Evolutionary conservation across 2,888 invertebrate species (phyloP), one percentile per base, ranked within the genome.

Genomic region (Thumatha senex): DNA sequence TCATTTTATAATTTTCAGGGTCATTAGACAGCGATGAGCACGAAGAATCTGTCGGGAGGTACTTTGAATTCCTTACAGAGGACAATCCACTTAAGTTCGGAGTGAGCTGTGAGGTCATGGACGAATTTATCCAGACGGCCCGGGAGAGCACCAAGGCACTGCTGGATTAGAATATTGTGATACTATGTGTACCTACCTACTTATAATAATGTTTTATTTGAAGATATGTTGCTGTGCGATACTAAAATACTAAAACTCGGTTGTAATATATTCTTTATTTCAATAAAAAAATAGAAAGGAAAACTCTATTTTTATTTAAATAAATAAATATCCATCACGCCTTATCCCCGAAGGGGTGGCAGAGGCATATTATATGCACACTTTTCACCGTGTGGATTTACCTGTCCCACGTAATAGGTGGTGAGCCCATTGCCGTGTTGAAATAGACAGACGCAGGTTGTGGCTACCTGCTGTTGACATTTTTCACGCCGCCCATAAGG

Each of bases 21-120:
- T 90, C 90, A 1, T 76, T 86, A 40, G 86, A 87, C 51, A 80
- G 69, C 18, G 78, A 76, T 0, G 89, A 89, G 43, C 85, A 86
- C 31, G 88, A 89, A 40, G 91, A 90, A 48, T 80, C 87, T 0
- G 84, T 90, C 0, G 83, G 85, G 0, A 75, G 64, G 36, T 91
- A 88, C 69, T 90, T 82, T 65, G 71, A 80, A 46, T 78, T 84
- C 51, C 68, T 91, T 0, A 83, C 84, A 0, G 86, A 89, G 48
- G 86, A 87, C 63, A 90, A 90, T 39, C 90, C 90, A 0, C 63
- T 87, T 0, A 81, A 76, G 47, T 90, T 88, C 51, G 90, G 90
- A 1, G 90, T 88, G 5, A 85, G 82, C 49, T 78, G 74, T 0
- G 84, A 86, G 0, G 78, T 82, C 1, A 84, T 90, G 85, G 88